phyloP scores from a whole-genome alignment of 2,888 invertebrate genomes.

The Theodoxus fluviatilis region DNA sequence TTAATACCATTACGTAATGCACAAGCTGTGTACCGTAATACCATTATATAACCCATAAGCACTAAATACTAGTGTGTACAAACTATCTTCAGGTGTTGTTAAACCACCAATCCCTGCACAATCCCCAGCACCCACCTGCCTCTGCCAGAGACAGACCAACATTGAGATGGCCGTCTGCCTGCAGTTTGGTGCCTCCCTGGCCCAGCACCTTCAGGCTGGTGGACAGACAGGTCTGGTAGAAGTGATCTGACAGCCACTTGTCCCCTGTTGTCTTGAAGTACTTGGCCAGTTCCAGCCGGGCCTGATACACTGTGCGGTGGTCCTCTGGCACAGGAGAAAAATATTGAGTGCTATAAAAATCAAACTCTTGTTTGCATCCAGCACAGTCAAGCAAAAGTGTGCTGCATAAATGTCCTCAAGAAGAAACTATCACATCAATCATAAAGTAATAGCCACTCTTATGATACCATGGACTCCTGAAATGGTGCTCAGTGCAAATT shows the following conservation, averaged over 20 bases:
- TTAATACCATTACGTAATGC: too few relatives aligned
- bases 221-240: slow-evolving; percentile 58
- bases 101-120: background rate
- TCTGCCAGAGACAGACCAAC: slow-evolving; percentile 62
- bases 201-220: slow-evolving; percentile 43
- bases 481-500: too few relatives aligned
- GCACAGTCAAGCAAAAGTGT: too few relatives aligned
- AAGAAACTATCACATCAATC: too few relatives aligned
- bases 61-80: too few relatives aligned
- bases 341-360: too few relatives aligned
- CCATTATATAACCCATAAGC: background rate
- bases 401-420: too few relatives aligned
- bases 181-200: slow-evolving; percentile 56
- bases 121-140: slow-evolving; percentile 45
- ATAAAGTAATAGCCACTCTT: too few relatives aligned
- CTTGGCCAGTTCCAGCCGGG: slow-evolving; percentile 56
- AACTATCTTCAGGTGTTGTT: background rate
- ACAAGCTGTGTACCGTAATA: background rate
- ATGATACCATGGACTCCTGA: too few relatives aligned
- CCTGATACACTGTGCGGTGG: slow-evolving; percentile 53
- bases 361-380: too few relatives aligned
- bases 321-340: slow-evolving; percentile 53
- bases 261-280: slow-evolving; percentile 59
- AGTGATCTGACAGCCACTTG: slow-evolving; percentile 64
- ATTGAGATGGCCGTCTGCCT: slow-evolving; percentile 62